Conservation (phyloP, 92 coral and sea anemone species). For the Montipora capitata region DNA sequence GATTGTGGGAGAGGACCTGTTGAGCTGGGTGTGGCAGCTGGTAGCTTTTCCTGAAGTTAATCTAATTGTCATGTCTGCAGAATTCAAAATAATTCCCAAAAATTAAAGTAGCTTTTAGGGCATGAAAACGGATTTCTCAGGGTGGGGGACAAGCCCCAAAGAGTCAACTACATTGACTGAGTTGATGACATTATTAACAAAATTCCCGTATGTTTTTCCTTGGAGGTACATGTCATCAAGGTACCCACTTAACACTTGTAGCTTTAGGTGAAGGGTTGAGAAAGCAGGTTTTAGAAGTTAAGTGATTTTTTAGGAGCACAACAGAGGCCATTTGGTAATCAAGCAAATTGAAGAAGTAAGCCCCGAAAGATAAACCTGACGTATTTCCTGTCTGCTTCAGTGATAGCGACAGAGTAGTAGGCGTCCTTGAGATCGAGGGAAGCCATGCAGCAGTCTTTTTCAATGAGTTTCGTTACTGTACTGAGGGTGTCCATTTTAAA, state of each 20-base stretch:
- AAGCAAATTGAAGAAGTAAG: constrained; percentile 19
- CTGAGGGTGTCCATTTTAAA: no score
- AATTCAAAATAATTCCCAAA: constrained; percentile 40
- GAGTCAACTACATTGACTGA: constrained; percentile 11
- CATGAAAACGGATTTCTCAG: background rate
- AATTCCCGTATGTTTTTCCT: constrained; percentile 19
- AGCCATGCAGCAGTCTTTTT: no score
- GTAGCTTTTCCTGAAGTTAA: constrained; percentile 12
- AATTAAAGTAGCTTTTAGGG: constrained; percentile 24
- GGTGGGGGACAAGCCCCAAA: constrained; percentile 34
- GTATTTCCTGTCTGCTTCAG: no score
- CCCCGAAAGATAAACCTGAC: constrained; percentile 25
- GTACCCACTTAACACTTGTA: no score
- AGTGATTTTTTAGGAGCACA: no score
- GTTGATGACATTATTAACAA: constrained; percentile 20
- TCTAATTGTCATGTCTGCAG: constrained; percentile 44
- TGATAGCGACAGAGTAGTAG: background rate
- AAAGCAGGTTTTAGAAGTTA: background rate
- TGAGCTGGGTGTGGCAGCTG: background rate
- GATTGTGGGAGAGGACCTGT: constrained; percentile 8
- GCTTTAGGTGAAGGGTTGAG: no score
- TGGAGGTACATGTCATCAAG: background rate
- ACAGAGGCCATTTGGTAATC: constrained; percentile 24
- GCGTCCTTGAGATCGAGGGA: constrained; percentile 20
- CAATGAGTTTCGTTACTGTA: no score